Base-by-base conservation (phyloP, 2,888 invertebrate species). In the Caenorhabditis uteleia region DNA sequence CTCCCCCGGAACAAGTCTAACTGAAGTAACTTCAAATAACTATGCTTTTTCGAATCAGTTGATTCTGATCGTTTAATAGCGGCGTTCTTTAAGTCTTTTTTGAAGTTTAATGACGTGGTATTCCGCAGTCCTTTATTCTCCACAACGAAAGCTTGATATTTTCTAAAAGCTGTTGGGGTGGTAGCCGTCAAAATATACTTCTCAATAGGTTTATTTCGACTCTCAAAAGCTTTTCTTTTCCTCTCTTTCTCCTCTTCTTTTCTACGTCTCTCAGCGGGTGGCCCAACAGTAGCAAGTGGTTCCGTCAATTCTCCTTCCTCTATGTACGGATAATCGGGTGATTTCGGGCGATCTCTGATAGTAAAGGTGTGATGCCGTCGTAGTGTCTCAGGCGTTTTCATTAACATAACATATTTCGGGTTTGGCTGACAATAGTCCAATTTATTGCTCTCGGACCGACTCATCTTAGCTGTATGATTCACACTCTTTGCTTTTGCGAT, bases 221-320 rank as follows among this genome's bases (percentile, higher is more conserved):
- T 60, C 25, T 60, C 60, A 51, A 53, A 60, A 29, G 56, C 57
- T 29, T 33, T 51, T 25, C 36, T 43, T 29, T 70, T 67, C 33
- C 33, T 36, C 21, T 54, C 53, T 20, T 62, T 59, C 29, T 55
- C 51, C 36, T 68, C 61, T 39, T 60, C 50, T 42, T 50, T 58
- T 47, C 61, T 49, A n/a, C 67, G 54, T 34, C 67, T 26, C 25
- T 70, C 70, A 0, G 68, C 66, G 16, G 50, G 47, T 16, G 71
- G 71, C 33, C 71, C 71, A 10, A 71, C 48, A 0, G 71, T 71
- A 5, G 71, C 71, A 44, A 71, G 62, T 8, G 71, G 71, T 43
- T 71, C 71, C 5, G 71, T 71, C n/a, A 68, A 27, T 45, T 68
- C 68, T 21, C 70, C 65, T 21, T 60, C 66, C 18, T 71, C 71